Conservation (phyloP, 2,797 vertebrate genomes). For the Cyprinella venusta region DNA sequence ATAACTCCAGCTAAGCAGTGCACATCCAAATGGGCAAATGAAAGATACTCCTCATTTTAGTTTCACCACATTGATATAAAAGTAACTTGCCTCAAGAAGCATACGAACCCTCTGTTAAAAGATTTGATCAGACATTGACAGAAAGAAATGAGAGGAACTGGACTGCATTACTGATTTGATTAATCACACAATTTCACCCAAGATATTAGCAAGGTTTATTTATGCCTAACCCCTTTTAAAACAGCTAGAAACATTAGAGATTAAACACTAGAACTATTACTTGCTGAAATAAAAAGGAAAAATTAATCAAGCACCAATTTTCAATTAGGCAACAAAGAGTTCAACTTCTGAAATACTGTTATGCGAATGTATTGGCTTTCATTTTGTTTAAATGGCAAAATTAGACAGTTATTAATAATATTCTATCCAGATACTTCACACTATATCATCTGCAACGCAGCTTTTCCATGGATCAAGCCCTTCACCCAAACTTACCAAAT, state of each 20-base stretch:
- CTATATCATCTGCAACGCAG: not conserved
- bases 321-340: not conserved
- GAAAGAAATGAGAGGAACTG: constrained; percentile 13
- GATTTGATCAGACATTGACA: constrained; percentile 20
- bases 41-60: constrained; percentile 46
- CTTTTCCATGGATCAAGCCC: not conserved
- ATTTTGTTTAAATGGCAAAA: not conserved
- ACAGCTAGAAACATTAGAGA: too few species aligned
- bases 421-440: not conserved
- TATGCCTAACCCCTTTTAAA: not conserved
- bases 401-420: not conserved
- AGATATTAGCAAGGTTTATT: not conserved
- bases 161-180: not conserved
- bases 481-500: constrained; percentile 85
- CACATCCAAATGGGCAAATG: constrained; percentile 62
- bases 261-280: not conserved
- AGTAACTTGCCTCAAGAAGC: constrained; percentile 12
- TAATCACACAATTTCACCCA: not conserved
- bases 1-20: constrained; percentile 69
- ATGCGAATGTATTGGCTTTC: not conserved
- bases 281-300: not conserved
- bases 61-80: constrained; percentile 23
- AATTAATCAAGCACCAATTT: not conserved
- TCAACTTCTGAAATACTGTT: not conserved
- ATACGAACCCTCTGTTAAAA: constrained; percentile 14